Base-by-base conservation (phyloP, 2,797 vertebrate species). In the Toxotes lorentzi region DNA sequence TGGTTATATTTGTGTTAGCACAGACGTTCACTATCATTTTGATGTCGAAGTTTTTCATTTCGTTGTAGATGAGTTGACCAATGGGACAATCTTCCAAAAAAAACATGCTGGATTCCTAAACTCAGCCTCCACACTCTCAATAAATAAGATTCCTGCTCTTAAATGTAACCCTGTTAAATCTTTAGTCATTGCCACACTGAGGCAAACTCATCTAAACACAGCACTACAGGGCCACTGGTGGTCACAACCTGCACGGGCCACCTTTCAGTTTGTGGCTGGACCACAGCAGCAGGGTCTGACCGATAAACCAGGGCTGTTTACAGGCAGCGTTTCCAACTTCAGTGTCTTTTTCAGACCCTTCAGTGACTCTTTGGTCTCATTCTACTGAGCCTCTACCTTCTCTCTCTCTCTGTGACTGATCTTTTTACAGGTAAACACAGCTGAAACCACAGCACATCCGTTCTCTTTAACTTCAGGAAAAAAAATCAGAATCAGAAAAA, bases 11-110 rank as follows among this genome's bases (percentile, higher is more conserved):
- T 53, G 6, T 16, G 6, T 27, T 16, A 30, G 27, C 27, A 30
- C 3, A 30, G 27, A 30, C 27, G 27, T 30, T 4, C 3, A 41
- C 5, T 13, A n/a, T 10, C 43, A 43, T 27, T 60, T 34, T 17
- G 14, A 43, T 27, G 23, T 14, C 45, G 4, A 60, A 4, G 38
- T 23, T 38, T n/a, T 12, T 17, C 24, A 24, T 40, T 40, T 35
- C 14, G 61, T 68, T 53, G 13, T 4, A 24, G 4, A 35, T 6
- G 2, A 70, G 32, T 16, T 51, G 40, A 61, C 19, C 67, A 70
- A 34, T 10, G 13, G 63, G 38, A 70, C 54, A 73, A 58, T 27
- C 43, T 23, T 21, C 53, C n/a, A 27, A 58, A 67, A 58, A 67
- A 30, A 69, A 45, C 19, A 57, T 7, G 40, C 6, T 30, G 11